Evolutionary conservation across 1,140 invertebrate genomes (phyloP).

Genomic region (Apolygus lucorum): DNA sequence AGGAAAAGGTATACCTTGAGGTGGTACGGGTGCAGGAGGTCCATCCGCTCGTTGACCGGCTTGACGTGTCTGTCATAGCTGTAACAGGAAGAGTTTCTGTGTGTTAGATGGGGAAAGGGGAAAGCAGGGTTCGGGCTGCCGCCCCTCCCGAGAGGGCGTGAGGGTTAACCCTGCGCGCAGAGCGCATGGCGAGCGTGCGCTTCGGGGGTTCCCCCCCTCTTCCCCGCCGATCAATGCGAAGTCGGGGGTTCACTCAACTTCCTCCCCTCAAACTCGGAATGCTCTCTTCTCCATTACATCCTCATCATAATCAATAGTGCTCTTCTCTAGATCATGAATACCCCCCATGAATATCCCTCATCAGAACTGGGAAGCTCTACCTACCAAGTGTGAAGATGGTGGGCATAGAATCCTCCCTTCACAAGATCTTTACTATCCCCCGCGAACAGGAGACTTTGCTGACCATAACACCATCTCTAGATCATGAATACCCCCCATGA

Average conservation of each 20-base stretch:
- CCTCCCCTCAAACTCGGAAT: conserved; percentile 12
- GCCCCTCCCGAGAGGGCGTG: neutral
- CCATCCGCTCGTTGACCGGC: conserved; percentile 36
- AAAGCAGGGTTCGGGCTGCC: conserved; percentile 19
- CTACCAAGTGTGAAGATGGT: too few relatives aligned
- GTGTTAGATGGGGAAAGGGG: neutral
- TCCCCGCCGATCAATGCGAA: conserved; percentile 23
- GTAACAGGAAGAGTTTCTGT: conserved; percentile 32
- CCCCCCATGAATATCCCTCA: too few relatives aligned
- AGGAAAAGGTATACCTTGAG: conserved; percentile 41
- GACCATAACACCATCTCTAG: too few relatives aligned
- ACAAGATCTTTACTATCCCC: too few relatives aligned
- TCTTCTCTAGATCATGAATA: too few relatives aligned
- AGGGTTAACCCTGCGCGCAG: neutral
- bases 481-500: too few relatives aligned
- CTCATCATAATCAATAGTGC: too few relatives aligned
- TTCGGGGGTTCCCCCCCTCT: neutral
- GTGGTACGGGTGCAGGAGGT: conserved; percentile 40
- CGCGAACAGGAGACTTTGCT: too few relatives aligned
- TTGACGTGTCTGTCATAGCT: conserved; percentile 30
- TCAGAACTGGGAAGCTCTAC: too few relatives aligned
- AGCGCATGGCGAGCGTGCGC: conserved; percentile 15
- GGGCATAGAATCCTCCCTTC: too few relatives aligned
- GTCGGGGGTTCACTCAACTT: conserved; percentile 19
- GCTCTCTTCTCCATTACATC: too few relatives aligned